Conservation (phyloP, 2,888 invertebrate species). For the Leptopilina syphax region DNA sequence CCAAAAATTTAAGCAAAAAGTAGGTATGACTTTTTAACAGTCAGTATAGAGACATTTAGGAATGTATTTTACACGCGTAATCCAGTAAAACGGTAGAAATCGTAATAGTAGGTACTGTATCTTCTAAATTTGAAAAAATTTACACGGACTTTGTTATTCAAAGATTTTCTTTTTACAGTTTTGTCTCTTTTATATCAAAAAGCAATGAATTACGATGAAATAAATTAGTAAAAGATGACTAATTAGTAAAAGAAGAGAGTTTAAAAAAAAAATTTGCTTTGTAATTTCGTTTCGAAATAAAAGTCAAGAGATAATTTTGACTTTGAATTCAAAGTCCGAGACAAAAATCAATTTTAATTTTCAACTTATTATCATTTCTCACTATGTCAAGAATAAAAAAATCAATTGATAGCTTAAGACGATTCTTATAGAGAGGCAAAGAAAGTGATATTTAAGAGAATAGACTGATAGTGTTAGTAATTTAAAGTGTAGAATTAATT, state of each 20-base stretch:
- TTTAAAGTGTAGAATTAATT: constrained; percentile 15
- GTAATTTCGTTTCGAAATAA: too few relatives aligned
- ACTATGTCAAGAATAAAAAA: not conserved
- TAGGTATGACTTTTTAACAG: not conserved
- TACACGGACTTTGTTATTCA: not conserved
- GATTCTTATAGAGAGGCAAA: constrained; percentile 7
- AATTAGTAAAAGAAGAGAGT: too few relatives aligned
- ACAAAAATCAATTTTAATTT: not conserved
- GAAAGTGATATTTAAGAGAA: constrained; percentile 26
- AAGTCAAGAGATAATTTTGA: too few relatives aligned
- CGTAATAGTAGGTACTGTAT: not conserved
- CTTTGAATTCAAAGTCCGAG: too few relatives aligned
- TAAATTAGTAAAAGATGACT: too few relatives aligned
- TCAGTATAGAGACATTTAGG: not conserved
- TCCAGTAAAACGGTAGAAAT: not conserved
- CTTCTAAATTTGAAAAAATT: not conserved
- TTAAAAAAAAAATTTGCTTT: too few relatives aligned
- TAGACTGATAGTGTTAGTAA: constrained; percentile 28
- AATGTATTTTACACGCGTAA: constrained; percentile 2
- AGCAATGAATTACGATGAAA: too few relatives aligned
- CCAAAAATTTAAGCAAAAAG: not conserved
- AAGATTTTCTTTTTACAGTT: not conserved
- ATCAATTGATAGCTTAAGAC: constrained; percentile 8
- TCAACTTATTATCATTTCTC: not conserved
- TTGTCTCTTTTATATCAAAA: not conserved